A percentile compares a stretch with the other conserved stretches of the same genome.
phyloP scores from a whole-genome alignment of 2,888 invertebrate species.

The Agrochola circellaris region DNA sequence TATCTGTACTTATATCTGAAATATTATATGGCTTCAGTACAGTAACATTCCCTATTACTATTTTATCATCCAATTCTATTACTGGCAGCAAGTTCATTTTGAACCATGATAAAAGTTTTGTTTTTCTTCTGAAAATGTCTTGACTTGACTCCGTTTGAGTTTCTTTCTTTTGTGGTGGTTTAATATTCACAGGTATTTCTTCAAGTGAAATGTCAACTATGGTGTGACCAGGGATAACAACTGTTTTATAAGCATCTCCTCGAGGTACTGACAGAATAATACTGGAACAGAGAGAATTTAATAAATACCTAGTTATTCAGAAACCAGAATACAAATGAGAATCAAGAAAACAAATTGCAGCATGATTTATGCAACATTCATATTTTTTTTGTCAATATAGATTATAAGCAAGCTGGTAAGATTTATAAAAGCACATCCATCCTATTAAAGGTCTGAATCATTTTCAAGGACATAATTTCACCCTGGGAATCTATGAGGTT shows the following conservation, averaged over 20 bases:
- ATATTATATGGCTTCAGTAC: slow-evolving; percentile 81
- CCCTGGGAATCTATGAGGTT: not conserved
- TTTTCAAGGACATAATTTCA: not conserved
- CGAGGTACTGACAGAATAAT: slow-evolving; percentile 78
- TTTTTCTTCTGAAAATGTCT: slow-evolving; percentile 73
- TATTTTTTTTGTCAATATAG: not conserved
- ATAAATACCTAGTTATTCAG: not conserved
- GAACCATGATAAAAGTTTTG: slow-evolving; percentile 80
- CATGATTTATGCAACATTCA: not conserved
- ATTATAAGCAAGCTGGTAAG: not conserved
- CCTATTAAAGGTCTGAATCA: not conserved
- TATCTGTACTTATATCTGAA: slow-evolving; percentile 82
- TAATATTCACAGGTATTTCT: slow-evolving; percentile 56
- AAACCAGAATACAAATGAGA: not conserved
- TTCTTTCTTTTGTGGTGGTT: slow-evolving; percentile 68
- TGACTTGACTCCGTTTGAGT: slow-evolving; percentile 48
- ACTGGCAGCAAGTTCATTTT: slow-evolving; percentile 80
- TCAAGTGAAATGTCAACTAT: slow-evolving; percentile 73
- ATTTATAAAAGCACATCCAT: not conserved
- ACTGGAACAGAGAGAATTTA: slow-evolving; percentile 73
- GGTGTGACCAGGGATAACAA: slow-evolving; percentile 83
- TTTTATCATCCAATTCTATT: slow-evolving; percentile 77
- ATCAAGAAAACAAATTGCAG: not conserved
- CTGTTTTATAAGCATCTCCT: slow-evolving; percentile 73
- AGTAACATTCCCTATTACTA: slow-evolving; percentile 79